Evolutionary conservation across 2,113 vertebrate genomes (phyloP), one percentile per base, ranked within the genome.

Genomic region (Cyanocitta stelleri): DNA sequence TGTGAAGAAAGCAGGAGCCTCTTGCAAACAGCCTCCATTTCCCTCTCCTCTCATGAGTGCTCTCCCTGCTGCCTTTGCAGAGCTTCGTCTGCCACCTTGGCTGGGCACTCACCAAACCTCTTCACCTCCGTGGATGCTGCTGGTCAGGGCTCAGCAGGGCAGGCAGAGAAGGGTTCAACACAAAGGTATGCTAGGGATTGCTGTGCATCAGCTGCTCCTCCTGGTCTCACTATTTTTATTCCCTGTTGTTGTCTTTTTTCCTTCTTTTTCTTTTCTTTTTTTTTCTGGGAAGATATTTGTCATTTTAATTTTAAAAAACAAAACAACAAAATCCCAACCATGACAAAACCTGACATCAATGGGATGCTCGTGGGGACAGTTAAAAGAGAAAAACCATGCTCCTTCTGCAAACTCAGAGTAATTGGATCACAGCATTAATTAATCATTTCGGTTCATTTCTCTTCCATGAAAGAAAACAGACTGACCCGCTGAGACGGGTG

Each of bases 361-460:
- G 93, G 62, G 71, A 73, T 79, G 62, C 93, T 93, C 17, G 0
- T 77, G 88, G 85, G 94, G 75, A 89, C 48, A 87, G 82, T 93
- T 87, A 91, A 87, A 89, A 89, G 89, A 93, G 73, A 94, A 92
- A 96, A 95, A 86, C 33, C 85, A 76, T 74, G 37, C 58, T 72
- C 59, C 83, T 90, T 39, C 82, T 93, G 79, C 88, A 93, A 94
- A 93, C 79, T 89, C 84, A 7, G 71, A 92, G 76, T 88, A 96
- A 97, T 93, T 85, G 85, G 80, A 96, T 93, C 92, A 94, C 67
- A 67, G 72, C 30, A 86, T 91, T 89, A 95, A 95, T 96, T 85
- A 94, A 96, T 96, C 61, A 94, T 91, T 95, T 90, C 87, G 66
- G 93, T 92, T 96, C 77, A 88, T 90, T 93, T 90, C 61, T 95